These are phyloP conservation scores for Mizuhopecten yessoensis DNA, from an alignment of 1,140 invertebrate genomes.

Conservation along the genomic window DNA sequence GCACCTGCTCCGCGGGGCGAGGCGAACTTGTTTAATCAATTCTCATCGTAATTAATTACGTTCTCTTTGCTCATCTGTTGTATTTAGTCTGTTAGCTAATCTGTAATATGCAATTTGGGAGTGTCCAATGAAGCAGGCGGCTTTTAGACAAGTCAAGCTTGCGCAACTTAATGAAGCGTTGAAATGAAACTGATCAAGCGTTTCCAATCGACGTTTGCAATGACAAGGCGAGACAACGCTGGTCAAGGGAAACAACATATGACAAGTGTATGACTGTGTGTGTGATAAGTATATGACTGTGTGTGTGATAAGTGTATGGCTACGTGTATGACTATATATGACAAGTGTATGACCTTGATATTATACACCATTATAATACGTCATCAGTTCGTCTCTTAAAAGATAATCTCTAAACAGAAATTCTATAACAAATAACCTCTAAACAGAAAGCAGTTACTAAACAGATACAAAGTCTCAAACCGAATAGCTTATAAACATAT, in stretches of 20 bases:
- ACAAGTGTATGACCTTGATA: too few species aligned
- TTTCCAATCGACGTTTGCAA: not conserved
- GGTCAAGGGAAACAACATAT: not conserved
- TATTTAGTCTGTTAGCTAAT: conserved; percentile 11
- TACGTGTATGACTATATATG: too few species aligned
- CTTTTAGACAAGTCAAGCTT: not conserved
- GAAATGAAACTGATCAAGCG: not conserved
- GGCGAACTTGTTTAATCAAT: conserved; percentile 6
- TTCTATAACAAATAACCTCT: too few species aligned
- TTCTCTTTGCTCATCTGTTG: not conserved
- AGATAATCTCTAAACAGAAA: too few species aligned
- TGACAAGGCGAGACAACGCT: not conserved
- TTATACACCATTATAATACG: too few species aligned
- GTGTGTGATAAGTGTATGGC: too few species aligned
- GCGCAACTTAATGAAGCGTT: not conserved
- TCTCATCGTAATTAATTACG: conserved; percentile 8
- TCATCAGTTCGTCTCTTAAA: too few species aligned
- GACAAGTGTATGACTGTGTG: too few species aligned
- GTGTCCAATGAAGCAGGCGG: not conserved
- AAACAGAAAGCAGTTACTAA: too few species aligned
- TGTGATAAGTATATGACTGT: too few species aligned
- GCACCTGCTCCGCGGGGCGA: not conserved
- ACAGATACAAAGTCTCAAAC: too few species aligned
- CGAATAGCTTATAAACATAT: too few species aligned
- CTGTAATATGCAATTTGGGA: not conserved